Conservation (phyloP, 2,113 vertebrate genomes). For the Labeo rohita region DNA sequence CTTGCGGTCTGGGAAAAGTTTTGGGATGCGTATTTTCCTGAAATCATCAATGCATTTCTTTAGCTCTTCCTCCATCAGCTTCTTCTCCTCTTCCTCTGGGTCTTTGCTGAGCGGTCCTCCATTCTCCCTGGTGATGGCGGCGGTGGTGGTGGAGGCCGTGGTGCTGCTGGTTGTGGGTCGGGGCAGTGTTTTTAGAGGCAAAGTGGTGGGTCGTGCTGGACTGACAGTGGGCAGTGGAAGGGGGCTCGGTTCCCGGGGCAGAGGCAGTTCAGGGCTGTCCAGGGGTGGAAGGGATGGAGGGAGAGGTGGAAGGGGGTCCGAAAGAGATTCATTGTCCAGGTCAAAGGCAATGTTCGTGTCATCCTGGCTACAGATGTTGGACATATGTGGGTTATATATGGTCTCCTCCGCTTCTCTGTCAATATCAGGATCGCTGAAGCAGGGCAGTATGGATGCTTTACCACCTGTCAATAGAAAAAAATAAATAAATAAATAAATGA, state of each 20-base stretch:
- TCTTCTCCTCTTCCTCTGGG: constrained; percentile 75
- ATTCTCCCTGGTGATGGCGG: constrained; percentile 65
- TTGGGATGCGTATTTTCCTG: constrained; percentile 76
- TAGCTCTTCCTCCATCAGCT: constrained; percentile 77
- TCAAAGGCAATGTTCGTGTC: constrained; percentile 55
- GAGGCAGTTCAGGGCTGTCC: constrained; percentile 56
- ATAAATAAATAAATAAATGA: not conserved
- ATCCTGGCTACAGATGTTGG: not conserved
- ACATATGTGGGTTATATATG: constrained; percentile 53
- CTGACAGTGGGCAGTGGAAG: constrained; percentile 45
- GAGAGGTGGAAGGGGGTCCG: constrained; percentile 42
- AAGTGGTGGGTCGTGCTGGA: constrained; percentile 67
- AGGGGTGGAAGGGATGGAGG: not conserved
- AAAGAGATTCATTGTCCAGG: constrained; percentile 32
- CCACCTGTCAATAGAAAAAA: constrained; percentile 60
- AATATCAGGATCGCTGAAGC: not conserved
- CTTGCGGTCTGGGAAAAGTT: constrained; percentile 78
- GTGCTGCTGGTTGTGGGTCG: not conserved
- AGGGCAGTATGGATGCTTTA: constrained; percentile 53
- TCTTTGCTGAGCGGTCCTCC: constrained; percentile 60
- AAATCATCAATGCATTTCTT: constrained; percentile 82
- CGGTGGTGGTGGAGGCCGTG: not conserved
- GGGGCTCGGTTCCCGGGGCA: constrained; percentile 53
- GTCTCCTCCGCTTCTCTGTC: not conserved
- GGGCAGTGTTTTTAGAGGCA: constrained; percentile 61